These are phyloP conservation scores for Nymphalis polychloros DNA, from an alignment of 2,888 invertebrate genomes.

Conservation along the genomic window DNA sequence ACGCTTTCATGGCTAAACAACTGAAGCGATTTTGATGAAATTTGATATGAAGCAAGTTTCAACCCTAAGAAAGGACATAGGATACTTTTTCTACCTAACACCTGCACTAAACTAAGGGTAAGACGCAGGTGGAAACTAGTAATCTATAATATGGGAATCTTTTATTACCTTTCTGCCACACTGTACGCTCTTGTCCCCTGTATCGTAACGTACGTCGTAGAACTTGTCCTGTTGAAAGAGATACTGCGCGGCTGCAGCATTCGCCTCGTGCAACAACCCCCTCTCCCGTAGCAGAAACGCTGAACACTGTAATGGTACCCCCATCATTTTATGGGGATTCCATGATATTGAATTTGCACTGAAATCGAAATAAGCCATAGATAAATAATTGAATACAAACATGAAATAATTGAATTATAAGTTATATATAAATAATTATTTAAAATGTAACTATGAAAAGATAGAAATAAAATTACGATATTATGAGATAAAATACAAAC, in stretches of 20 bases:
- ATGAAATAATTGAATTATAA: no score
- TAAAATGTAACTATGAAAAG: no score
- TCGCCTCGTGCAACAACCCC: slow-evolving; percentile 84
- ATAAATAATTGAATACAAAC: not conserved
- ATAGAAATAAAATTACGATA: no score
- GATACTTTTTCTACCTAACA: no score
- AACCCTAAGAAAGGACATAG: no score
- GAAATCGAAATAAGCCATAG: slow-evolving; percentile 40
- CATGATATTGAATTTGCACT: slow-evolving; percentile 90
- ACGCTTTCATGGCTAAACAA: no score
- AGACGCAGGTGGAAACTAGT: not conserved
- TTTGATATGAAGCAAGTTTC: no score
- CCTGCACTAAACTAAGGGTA: no score
- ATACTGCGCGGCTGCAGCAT: slow-evolving; percentile 87
- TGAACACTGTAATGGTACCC: slow-evolving; percentile 90
- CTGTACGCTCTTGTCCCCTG: slow-evolving; percentile 93
- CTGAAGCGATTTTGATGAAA: no score
- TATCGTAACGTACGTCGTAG: slow-evolving; percentile 89
- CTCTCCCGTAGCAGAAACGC: slow-evolving; percentile 84
- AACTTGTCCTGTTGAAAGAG: slow-evolving; percentile 93
- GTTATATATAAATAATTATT: not conserved
- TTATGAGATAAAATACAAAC: no score
- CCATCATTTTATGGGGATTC: slow-evolving; percentile 94
- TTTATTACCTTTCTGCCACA: slow-evolving; percentile 90
- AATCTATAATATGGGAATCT: not conserved